These are phyloP conservation scores for Microplitis deprimator DNA, from an alignment of 2,888 invertebrate species.

Conservation along the genomic window DNA sequence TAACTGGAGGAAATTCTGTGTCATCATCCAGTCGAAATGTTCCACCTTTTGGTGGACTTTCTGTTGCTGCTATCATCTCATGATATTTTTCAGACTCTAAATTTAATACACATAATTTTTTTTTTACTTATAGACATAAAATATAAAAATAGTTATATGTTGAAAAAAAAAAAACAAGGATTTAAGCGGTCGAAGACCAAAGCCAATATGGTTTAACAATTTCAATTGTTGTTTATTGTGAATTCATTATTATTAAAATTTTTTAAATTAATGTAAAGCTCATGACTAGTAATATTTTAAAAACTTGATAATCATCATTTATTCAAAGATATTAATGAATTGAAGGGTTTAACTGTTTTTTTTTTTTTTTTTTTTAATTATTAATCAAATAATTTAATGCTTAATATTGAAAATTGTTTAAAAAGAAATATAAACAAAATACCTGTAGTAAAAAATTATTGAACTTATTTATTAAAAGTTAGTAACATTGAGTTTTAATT, in stretches of 20 bases:
- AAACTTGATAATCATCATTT: no score
- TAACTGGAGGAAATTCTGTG: constrained; percentile 87
- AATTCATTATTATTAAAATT: constrained; percentile 8
- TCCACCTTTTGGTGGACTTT: constrained; percentile 77
- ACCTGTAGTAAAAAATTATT: no score
- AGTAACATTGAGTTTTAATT: background rate
- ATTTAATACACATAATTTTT: constrained; percentile 31
- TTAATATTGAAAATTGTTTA: no score
- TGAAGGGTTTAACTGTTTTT: no score
- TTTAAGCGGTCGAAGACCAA: constrained; percentile 21
- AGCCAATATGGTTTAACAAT: constrained; percentile 22
- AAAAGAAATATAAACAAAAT: no score
- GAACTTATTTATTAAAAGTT: background rate
- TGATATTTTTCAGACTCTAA: constrained; percentile 82
- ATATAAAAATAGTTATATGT: background rate
- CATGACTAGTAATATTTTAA: background rate
- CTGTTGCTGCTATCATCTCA: constrained; percentile 82
- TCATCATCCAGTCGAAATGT: constrained; percentile 85
- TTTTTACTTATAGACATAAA: constrained; percentile 22
- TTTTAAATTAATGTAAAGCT: constrained; percentile 10
- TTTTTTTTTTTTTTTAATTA: no score
- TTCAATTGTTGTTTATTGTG: background rate
- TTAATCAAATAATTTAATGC: no score
- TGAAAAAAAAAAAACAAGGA: background rate
- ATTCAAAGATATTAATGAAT: no score